phyloP scores from a whole-genome alignment of 2,113 vertebrate genomes.

The Sula dactylatra region DNA sequence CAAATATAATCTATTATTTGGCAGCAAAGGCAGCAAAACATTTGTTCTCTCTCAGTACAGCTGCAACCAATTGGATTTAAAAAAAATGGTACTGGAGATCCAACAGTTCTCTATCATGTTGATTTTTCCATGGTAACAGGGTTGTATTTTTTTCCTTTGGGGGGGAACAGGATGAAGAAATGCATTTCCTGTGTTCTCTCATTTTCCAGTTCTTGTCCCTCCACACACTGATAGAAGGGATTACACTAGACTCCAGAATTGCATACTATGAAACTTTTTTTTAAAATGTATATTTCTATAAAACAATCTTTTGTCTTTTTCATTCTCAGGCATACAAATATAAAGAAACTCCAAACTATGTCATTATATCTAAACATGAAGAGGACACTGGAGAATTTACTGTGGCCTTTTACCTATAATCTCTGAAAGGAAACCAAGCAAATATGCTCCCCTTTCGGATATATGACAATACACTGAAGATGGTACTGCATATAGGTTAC shows the following conservation, averaged over 20 bases:
- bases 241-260: not conserved
- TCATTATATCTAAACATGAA: not conserved
- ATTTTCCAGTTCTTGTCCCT: not conserved
- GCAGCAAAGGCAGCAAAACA: conserved; percentile 63
- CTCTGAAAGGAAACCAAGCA: not conserved
- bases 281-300: not conserved
- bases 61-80: conserved; percentile 64
- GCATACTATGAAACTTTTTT: not conserved
- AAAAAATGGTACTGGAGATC: conserved; percentile 51
- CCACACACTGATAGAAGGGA: not conserved
- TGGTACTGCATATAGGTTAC: rapidly evolving
- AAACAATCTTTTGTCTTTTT: not conserved
- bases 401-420: not conserved
- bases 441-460: not conserved
- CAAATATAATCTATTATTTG: conserved; percentile 74
- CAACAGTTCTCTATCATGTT: conserved; percentile 35
- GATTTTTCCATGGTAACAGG: conserved; percentile 46
- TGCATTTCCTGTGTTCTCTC: not conserved
- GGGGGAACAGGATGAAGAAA: not conserved
- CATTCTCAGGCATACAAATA: not conserved
- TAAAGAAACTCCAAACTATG: not conserved
- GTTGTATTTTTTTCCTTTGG: not conserved
- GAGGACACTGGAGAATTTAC: not conserved
- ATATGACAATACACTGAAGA: not conserved
- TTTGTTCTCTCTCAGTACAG: conserved; percentile 66